Base-by-base conservation (phyloP, 1,140 invertebrate species). In the Homarus americanus region DNA sequence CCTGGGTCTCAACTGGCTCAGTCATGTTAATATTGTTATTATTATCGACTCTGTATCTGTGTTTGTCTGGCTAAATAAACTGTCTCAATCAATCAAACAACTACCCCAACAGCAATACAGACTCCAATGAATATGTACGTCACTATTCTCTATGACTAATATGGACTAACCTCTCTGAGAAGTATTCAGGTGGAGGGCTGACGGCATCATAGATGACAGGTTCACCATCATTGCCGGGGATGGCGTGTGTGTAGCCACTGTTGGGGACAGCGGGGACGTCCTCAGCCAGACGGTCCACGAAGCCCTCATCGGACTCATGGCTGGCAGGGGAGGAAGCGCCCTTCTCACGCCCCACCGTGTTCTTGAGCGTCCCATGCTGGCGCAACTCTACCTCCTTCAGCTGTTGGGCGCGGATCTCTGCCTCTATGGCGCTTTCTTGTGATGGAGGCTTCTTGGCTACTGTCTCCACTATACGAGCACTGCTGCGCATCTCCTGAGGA, bases 341-440 rank as follows among this genome's bases (percentile, higher is more conserved):
- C 34, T 92, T 92, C 36, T 92, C 84, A 17, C 86, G 82, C 28
- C 69, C 80, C 28, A 85, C 80, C 83, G 58, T 66, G 49, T 73
- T 87, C 76, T 93, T 82, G 72, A 94, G 89, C 80, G 93, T 91
- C 58, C 89, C 86, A 86, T 91, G 92, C 69, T 89, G 91, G 10
- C 94, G 93, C 15, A 95, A 91, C 83, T 95, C 95, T 44, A 94
- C 94, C 92, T 95, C 95, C n/a, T 95, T 92, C 91, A 94, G 93
- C 83, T 93, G 93, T 92, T 94, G 93, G 86, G 95, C 94, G 34
- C 94, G 91, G 28, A 95, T 93, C 91, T 95, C 95, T 40, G 93
- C 93, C 10, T 95, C 95, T 72, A 95, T 95, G 36, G 94, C 93
- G 83, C 93, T 94, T 89, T 95, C 95, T 2, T 94, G 91, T 17